Percentiles rank a stretch among this genome's conserved stretches.
These are phyloP conservation scores for Aphelinus certus DNA, from an alignment of 1,140 invertebrate species.

Conservation along the genomic window DNA sequence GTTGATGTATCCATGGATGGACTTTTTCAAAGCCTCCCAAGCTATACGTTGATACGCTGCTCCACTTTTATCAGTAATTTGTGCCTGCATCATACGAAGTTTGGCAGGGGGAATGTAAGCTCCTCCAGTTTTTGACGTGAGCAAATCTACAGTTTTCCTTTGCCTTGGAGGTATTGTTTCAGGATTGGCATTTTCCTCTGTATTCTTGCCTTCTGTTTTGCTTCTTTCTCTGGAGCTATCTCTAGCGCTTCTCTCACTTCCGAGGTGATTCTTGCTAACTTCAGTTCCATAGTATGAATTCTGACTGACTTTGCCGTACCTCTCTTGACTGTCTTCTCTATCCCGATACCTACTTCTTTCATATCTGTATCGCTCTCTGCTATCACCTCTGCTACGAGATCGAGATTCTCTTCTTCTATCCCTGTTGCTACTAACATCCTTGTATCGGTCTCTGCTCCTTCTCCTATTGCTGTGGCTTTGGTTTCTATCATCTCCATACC, in stretches of 20 bases:
- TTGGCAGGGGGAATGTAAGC: slow-evolving; percentile 99
- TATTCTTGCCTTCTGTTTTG: slow-evolving; percentile 9
- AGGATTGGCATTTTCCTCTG: slow-evolving; percentile 40
- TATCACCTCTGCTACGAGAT: slow-evolving; percentile 23
- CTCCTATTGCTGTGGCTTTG: neutral
- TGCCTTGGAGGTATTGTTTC: slow-evolving; percentile 52
- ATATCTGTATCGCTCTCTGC: slow-evolving; percentile 21
- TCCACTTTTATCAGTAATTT: slow-evolving; percentile 92
- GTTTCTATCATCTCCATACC: neutral
- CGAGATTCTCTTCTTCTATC: slow-evolving; percentile 38
- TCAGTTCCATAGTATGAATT: slow-evolving; percentile 44
- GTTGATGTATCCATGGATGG: slow-evolving; percentile 98
- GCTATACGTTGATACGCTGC: slow-evolving; percentile 94
- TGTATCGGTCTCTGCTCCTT: slow-evolving; percentile 5
- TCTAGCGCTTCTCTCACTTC: slow-evolving; percentile 31
- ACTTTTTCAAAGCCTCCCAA: slow-evolving; percentile 99
- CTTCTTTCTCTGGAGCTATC: slow-evolving; percentile 25
- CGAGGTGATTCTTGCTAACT: slow-evolving; percentile 34
- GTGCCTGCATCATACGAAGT: slow-evolving; percentile 91
- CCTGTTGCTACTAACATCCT: slow-evolving; percentile 31
- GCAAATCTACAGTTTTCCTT: slow-evolving; percentile 74
- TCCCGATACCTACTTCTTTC: slow-evolving; percentile 30
- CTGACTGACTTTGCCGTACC: slow-evolving; percentile 37
- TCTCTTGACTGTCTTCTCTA: slow-evolving; percentile 39
- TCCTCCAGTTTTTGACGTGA: slow-evolving; percentile 91